Evolutionary conservation across 2,113 vertebrate genomes (phyloP), one percentile per base, ranked within the genome.

Genomic region (Fregata magnificens): DNA sequence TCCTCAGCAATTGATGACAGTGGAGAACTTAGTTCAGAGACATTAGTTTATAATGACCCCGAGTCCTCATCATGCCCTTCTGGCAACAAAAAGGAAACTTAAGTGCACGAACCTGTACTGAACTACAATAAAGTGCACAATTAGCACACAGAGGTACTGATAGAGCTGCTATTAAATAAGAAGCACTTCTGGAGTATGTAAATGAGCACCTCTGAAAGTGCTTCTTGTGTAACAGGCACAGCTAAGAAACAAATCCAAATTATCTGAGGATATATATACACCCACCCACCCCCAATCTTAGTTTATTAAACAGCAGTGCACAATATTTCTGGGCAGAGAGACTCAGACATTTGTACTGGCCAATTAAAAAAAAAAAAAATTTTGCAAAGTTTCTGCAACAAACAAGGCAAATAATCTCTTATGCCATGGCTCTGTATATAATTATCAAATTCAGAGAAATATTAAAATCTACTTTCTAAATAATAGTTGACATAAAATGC

Each of bases 1-100:
- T 28, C 61, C 76, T 82, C 15, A 16, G 65, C 40, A 59, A 13
- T 0, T 21, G 50, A 50, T 11, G 59, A 34, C 56, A 59, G 38
- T 4, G 25, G 36, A 71, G 65, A 77, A 58, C 13, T 59, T 31
- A 2, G 10, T 36, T 77, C 47, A 71, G 65, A 66, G 49, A 21
- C 14, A 36, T 16, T 13, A 25, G 10, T 24, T 44, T 14, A 29
- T 26, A 55, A 12, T 6, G 21, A 36, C 38, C 26, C 19, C 0
- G 9, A 78, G 24, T 16, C 44, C n/a, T n/a, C 28, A 19, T 18
- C 0, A 1, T 1, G 11, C 31, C 38, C 18, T n/a, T 26, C 42
- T 18, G 47, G 67, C 28, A 77, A 36, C 7, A 16, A 13, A 81
- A 50, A 56, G 31, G 20, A 53, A 90, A 13, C 18, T 20, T 52